Base-by-base conservation (phyloP, 2,888 invertebrate genomes). In the Calliopum simillimum region DNA sequence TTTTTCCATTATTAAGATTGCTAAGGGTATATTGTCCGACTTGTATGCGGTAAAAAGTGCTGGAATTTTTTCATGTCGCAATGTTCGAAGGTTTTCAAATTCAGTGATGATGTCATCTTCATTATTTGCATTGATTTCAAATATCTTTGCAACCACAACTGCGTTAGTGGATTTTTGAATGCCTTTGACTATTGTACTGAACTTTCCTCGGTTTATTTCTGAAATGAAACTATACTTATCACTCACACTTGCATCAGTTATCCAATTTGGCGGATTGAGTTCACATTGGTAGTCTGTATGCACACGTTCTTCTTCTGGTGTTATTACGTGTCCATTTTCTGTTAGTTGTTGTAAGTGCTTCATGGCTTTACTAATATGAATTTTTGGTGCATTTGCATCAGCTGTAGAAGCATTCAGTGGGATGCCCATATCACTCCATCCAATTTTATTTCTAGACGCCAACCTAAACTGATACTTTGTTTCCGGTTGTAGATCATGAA, bases 361-460 rank as follows among this genome's bases (percentile, higher is more conserved):
- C 94, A 96, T 94, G 0, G 95, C 94, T 78, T 91, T 90, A 1
- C 93, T 92, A 25, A 97, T 88, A 81, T 93, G 91, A 46, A 97
- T 89, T 83, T 94, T 94, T 0, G 91, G 88, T 2, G 90, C 88
- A 58, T 93, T 93, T 25, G 88, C 80, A 51, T 88, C 88, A 76
- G 89, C 89, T 0, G 97, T 97, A 79, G 91, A 90, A 1, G 93
- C 88, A 72, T 91, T 90, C 1, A 95, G 93, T 0, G 95, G 93
- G 74, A 94, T 92, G 59, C 97, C 96, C 82, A 93, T 92, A 68
- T 94, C 94, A 86, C 98, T 96, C 94, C 96, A 96, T 0, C 98
- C 98, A 81, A 98, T 95, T 66, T 92, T 91, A 87, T 99, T 99
- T 76, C 92, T 89, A 0, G 97, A 95, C 0, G 95, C 91, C 43